Evolutionary conservation across 1,140 invertebrate genomes (phyloP), one percentile per base, ranked within the genome.

Genomic region (Camponotus pennsylvanicus): DNA sequence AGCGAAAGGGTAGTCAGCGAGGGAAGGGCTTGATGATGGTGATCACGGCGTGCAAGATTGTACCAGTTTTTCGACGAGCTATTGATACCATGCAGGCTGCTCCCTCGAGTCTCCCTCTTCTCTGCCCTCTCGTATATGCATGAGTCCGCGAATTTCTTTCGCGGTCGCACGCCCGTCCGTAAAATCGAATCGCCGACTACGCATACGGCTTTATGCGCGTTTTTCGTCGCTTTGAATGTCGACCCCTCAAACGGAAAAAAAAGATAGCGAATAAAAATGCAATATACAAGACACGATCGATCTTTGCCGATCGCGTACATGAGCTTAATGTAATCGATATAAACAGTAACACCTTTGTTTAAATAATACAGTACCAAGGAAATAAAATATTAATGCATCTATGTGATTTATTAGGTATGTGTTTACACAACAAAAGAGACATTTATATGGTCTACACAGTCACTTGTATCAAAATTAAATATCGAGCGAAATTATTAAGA

Each of bases 51-150:
- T 85, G 85, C 76, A 89, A 93, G 93, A 95, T 95, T 94, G 93
- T 94, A 93, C 94, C 93, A 94, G 93, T 95, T 94, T 94, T 95
- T 94, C 92, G 86, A 92, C 79, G 86, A 85, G 90, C 91, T 92
- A 94, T 94, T 92, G 94, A 94, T 94, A 93, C 91, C 90, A 82
- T 75, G 69, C 79, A 88, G 89, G 69, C 86, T 88, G 87, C 80
- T 86, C 86, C 78, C 77, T 55, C 63, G 64, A 55, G n/a, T 63
- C 52, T 7, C 52, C 49, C 42, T 84, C 86, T 89, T 34, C 45
- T 11, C 55, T 34, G 52, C 79, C 86, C 88, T 80, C 86, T 86
- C 8, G 86, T 94, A 93, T 94, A 94, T 93, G 92, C 91, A 94
- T 94, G 93, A 93, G 93, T 90, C 87, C 88, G 91, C 91, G 91